A percentile compares a stretch with the other conserved stretches of the same genome.
These are phyloP conservation scores for Rutpela maculata DNA, from an alignment of 2,888 invertebrate genomes.

Conservation along the genomic window DNA sequence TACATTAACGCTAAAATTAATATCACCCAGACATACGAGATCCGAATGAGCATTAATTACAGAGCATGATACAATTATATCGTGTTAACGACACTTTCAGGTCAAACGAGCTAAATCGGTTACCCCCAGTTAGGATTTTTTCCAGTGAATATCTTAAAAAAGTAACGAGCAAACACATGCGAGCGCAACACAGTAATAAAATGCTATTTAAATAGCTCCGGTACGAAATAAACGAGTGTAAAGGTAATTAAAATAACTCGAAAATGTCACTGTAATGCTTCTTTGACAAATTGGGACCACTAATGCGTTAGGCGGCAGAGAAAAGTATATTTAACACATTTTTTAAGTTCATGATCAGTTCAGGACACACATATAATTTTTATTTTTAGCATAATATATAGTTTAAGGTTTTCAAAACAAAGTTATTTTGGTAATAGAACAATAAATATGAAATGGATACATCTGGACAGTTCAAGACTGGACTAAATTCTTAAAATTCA, in stretches of 20 bases:
- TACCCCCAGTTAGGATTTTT: neutral
- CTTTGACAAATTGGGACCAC: constrained; percentile 37
- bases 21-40: no score
- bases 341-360: constrained; percentile 1
- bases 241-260: constrained; percentile 44
- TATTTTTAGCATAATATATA: neutral
- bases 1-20: no score
- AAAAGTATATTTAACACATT: constrained; percentile 18
- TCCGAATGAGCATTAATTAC: neutral
- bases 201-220: constrained; percentile 37
- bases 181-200: constrained; percentile 20
- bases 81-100: constrained; percentile 3
- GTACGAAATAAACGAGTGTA: constrained; percentile 17
- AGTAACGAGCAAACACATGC: constrained; percentile 19
- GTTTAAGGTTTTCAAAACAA: constrained; percentile 1
- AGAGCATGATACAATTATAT: neutral
- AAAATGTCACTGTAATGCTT: constrained; percentile 44
- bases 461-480: neutral
- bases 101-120: neutral
- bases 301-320: neutral
- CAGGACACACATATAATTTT: neutral
- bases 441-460: neutral
- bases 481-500: neutral
- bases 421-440: neutral
- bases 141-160: neutral